A percentile compares a stretch with the other conserved stretches of the same genome.
These are phyloP conservation scores for Erpornis zantholeuca DNA, from an alignment of 2,113 vertebrate genomes.

Conservation along the genomic window DNA sequence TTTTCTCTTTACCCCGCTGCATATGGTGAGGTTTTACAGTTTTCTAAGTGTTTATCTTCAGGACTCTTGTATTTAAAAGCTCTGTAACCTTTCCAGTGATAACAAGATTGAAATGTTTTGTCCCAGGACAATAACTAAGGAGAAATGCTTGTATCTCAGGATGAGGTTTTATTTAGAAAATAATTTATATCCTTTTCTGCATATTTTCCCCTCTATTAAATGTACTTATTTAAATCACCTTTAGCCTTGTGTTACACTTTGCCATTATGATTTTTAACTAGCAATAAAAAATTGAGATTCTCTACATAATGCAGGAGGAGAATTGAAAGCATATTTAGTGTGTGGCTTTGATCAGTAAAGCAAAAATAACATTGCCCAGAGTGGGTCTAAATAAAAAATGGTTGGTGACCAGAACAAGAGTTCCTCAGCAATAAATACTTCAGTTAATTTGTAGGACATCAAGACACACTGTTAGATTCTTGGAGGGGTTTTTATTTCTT, in stretches of 20 bases:
- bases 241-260: neutral
- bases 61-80: neutral
- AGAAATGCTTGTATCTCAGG: neutral
- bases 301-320: neutral
- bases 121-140: neutral
- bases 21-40: conserved; percentile 80
- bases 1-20: conserved; percentile 92
- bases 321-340: neutral
- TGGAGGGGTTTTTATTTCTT: neutral
- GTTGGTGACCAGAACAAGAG: neutral
- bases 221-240: neutral
- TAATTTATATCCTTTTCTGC: neutral
- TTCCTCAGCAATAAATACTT: neutral
- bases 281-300: neutral
- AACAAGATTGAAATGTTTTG: neutral
- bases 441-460: neutral
- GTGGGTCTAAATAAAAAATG: neutral
- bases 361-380: neutral
- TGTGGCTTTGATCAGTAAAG: neutral
- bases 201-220: neutral
- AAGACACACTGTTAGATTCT: neutral
- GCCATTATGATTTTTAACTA: neutral
- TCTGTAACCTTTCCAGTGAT: neutral
- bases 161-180: neutral
- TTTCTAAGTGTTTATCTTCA: neutral